Evolutionary conservation across 1,140 invertebrate species (phyloP).

Genomic region (Camponotus pennsylvanicus): DNA sequence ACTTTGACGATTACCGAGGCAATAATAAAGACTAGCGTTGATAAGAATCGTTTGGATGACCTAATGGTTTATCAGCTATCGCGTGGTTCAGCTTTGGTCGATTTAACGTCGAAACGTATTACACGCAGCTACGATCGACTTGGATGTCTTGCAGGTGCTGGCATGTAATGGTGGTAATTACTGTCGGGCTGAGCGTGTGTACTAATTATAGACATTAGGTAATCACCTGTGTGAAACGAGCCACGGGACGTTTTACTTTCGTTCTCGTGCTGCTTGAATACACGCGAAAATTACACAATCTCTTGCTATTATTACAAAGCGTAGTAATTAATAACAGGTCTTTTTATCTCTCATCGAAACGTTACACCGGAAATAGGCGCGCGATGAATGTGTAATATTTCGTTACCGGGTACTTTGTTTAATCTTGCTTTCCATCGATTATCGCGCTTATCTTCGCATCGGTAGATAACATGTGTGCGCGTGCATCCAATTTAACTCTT

Average conservation of each 20-base stretch:
- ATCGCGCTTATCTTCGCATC: constrained; percentile 6
- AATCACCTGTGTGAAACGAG: constrained; percentile 32
- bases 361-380: neutral
- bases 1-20: neutral
- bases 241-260: constrained; percentile 49
- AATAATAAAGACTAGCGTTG: constrained; percentile 48
- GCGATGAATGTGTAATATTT: neutral
- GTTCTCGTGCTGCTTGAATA: constrained; percentile 16
- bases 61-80: constrained; percentile 21
- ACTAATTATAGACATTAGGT: constrained; percentile 57
- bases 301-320: constrained; percentile 26
- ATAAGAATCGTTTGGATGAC: constrained; percentile 43
- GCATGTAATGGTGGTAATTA: constrained; percentile 7
- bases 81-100: neutral
- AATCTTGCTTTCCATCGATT: constrained; percentile 9
- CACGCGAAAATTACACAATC: constrained; percentile 44
- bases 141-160: constrained; percentile 37
- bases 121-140: neutral
- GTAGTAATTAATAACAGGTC: constrained; percentile 14
- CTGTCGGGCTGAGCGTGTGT: neutral
- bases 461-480: neutral
- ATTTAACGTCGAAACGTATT: neutral
- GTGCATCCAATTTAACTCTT: constrained; percentile 46
- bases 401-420: neutral
- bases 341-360: constrained; percentile 12